Conservation (phyloP, 2,888 invertebrate genomes). For the Drosophila longiperda region DNA sequence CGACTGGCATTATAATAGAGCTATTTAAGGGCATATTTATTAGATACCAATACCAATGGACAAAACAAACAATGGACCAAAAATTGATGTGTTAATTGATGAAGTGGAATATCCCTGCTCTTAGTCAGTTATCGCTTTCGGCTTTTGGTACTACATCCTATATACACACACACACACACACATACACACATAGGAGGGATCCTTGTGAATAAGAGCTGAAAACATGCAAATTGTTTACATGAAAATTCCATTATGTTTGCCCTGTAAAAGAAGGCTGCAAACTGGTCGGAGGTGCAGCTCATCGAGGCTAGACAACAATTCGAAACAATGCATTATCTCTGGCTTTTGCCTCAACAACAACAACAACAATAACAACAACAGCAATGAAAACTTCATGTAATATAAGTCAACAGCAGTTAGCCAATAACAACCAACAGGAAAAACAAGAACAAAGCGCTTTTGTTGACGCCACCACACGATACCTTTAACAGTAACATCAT, state of each 20-base stretch:
- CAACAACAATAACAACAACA: conserved; percentile 18
- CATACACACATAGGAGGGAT: background rate
- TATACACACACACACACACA: background rate
- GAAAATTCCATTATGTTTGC: conserved; percentile 76
- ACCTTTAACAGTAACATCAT: conserved; percentile 60
- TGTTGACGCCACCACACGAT: conserved; percentile 62
- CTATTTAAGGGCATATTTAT: conserved; percentile 38
- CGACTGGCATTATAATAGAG: conserved; percentile 13
- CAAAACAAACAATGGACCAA: conserved; percentile 35
- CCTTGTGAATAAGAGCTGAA: conserved; percentile 41
- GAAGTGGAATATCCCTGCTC: conserved; percentile 34
- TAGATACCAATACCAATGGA: conserved; percentile 36
- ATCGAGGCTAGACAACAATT: conserved; percentile 68
- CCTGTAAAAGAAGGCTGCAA: conserved; percentile 52
- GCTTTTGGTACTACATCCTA: background rate
- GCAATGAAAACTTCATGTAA: conserved; percentile 64
- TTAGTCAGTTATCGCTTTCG: conserved; percentile 2
- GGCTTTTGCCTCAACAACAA: conserved; percentile 45
- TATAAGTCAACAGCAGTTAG: conserved; percentile 74
- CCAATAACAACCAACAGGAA: conserved; percentile 56
- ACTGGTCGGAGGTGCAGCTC: conserved; percentile 51
- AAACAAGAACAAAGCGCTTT: conserved; percentile 58
- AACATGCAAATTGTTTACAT: conserved; percentile 78
- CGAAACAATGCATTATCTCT: conserved; percentile 68
- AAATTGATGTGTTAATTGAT: conserved; percentile 72